phyloP scores from a whole-genome alignment of 2,797 vertebrate species.

The Sitta carolinensis region DNA sequence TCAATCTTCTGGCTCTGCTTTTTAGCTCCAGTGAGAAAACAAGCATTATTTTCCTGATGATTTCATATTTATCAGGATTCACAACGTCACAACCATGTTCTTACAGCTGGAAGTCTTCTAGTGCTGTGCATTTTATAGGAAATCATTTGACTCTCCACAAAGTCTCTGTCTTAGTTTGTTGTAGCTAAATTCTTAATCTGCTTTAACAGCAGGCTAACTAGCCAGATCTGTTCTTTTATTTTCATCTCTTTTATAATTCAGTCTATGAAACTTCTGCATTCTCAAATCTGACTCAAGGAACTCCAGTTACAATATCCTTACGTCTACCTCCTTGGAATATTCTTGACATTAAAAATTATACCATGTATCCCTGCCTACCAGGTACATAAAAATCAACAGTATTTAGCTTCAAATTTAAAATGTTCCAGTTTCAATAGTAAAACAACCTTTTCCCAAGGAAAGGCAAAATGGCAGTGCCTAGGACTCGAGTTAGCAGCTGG shows the following conservation, averaged over 20 bases:
- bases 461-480: background rate
- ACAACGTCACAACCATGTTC: background rate
- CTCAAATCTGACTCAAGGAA: background rate
- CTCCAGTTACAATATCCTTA: background rate
- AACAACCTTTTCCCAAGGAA: constrained; percentile 35
- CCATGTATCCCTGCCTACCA: background rate
- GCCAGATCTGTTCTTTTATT: background rate
- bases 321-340: background rate
- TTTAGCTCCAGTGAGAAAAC: background rate
- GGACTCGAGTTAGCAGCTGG: constrained; percentile 34
- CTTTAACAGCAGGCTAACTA: background rate
- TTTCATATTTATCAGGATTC: background rate
- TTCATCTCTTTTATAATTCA: constrained; percentile 20
- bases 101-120: background rate
- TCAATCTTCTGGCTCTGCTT: background rate
- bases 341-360: background rate
- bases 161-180: background rate
- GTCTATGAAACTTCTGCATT: background rate
- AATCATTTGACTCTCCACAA: background rate
- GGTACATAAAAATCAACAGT: background rate
- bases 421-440: background rate
- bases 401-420: background rate
- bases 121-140: background rate
- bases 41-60: background rate
- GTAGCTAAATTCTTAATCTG: background rate